These are phyloP conservation scores for Neoscelio sp. DNA, from an alignment of 2,888 invertebrate species.

Conservation along the genomic window DNA sequence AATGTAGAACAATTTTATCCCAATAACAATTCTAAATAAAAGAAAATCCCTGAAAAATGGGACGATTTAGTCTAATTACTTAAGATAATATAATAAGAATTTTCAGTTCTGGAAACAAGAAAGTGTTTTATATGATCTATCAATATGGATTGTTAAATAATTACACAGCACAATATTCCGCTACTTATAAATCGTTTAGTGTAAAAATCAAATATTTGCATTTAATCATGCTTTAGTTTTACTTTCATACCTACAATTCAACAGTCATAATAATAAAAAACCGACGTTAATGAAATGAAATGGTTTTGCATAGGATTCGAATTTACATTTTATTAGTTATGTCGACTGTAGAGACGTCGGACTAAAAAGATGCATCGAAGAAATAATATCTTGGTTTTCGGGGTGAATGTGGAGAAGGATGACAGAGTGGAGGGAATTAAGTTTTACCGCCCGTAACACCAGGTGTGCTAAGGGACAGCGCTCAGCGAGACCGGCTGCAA, in stretches of 20 bases:
- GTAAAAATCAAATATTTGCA: slow-evolving; percentile 53
- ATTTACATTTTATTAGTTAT: slow-evolving; percentile 63
- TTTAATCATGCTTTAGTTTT: slow-evolving; percentile 43
- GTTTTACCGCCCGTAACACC: slow-evolving; percentile 70
- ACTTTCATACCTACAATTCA: slow-evolving; percentile 47
- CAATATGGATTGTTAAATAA: slow-evolving; percentile 6
- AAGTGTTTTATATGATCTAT: no score
- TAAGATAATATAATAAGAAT: no score
- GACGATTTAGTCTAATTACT: no score
- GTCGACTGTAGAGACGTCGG: slow-evolving; percentile 47
- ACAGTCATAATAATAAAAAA: slow-evolving; percentile 49
- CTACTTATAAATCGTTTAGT: slow-evolving; percentile 21
- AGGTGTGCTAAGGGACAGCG: slow-evolving; percentile 74
- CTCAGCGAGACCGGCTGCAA: slow-evolving; percentile 65
- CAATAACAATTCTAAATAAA: no score
- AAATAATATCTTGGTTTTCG: slow-evolving; percentile 66
- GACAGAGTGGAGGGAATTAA: slow-evolving; percentile 62
- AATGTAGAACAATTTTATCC: no score
- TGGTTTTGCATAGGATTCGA: slow-evolving; percentile 48
- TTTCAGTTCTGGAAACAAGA: no score
- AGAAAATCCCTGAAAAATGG: no score
- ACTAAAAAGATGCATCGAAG: slow-evolving; percentile 59
- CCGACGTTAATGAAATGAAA: slow-evolving; percentile 60
- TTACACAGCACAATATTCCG: background rate
- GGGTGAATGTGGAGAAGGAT: slow-evolving; percentile 57